Conservation (phyloP, 1,140 invertebrate species). For the Acromyrmex heyeri region DNA sequence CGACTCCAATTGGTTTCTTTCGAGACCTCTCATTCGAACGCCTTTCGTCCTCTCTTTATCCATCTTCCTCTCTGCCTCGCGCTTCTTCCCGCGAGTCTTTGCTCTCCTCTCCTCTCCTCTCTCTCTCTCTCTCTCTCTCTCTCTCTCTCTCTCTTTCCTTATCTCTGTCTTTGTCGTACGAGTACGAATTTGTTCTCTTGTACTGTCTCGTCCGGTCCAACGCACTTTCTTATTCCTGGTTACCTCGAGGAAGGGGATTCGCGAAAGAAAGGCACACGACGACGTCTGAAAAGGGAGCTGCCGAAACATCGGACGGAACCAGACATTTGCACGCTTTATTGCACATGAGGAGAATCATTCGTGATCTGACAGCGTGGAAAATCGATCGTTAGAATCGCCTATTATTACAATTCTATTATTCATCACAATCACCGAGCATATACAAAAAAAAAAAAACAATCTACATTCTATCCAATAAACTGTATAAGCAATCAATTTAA, state of each 20-base stretch:
- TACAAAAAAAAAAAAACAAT: conserved; percentile 27
- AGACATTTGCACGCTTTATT: conserved; percentile 69
- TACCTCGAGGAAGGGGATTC: conserved; percentile 47
- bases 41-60: conserved; percentile 40
- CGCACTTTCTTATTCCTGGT: conserved; percentile 69
- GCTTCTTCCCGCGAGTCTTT: conserved; percentile 22
- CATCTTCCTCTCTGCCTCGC: conserved; percentile 17
- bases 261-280: conserved; percentile 29
- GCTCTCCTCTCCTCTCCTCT: conserved; percentile 24
- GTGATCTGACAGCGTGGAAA: conserved; percentile 56
- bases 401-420: conserved; percentile 30
- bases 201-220: conserved; percentile 41
- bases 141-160: conserved; percentile 4
- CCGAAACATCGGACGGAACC: conserved; percentile 58
- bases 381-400: conserved; percentile 43
- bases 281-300: conserved; percentile 51
- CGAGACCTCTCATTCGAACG: conserved; percentile 58
- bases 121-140: conserved; percentile 6
- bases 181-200: conserved; percentile 54
- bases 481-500: background rate
- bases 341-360: conserved; percentile 40
- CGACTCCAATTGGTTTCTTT: conserved; percentile 80
- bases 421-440: background rate
- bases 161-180: conserved; percentile 20
- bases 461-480: background rate